Evolutionary conservation across 2,113 vertebrate genomes (phyloP), one percentile per base, ranked within the genome.

Genomic region (Thryonomys swinderianus): DNA sequence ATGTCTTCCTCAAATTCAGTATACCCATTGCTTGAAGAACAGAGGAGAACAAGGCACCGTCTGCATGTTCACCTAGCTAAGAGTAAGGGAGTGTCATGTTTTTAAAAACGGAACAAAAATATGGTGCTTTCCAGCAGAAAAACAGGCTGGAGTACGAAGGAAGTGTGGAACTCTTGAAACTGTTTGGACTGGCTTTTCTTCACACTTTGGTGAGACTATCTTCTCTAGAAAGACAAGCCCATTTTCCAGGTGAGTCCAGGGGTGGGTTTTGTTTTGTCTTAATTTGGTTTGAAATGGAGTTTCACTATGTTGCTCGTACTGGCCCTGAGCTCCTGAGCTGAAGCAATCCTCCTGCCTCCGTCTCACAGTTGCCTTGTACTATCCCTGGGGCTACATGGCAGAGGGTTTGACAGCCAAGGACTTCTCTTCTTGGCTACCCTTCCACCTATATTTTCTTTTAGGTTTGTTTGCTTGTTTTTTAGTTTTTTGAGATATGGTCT

Each of bases 121-220:
- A 53, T 69, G 51, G 1, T 91, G 74, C 74, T 94, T 91, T 37
- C 37, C 73, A 96, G 55, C 25, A 25, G 57, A 93, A 20, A 16
- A 88, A 64, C 67, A 51, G 67, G 55, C 2, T 55, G 4, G 11
- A 85, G 23, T 48, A 40, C 32, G 25, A 82, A 53, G 78, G 40
- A 86, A 86, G 74, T 55, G 40, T 42, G 76, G 53, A 85, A 53
- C 62, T 30, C 81, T 34, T 64, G 20, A 45, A 87, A 76, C 32
- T 64, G 23, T 74, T 53, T 81, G 40, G 53, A 40, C 62, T 78
- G 59, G 59, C 59, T 57, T 81, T 20, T 37, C 37, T 74, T 80
- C 37, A 76, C 51, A 53, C 25, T 25, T n/a, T 3, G 0, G 9
- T 64, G 42, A 88, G 32, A 62, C 12, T 55, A 12, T 55, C 40